Conservation (phyloP, 1,140 invertebrate species). For the Rhopalosiphum padi region DNA sequence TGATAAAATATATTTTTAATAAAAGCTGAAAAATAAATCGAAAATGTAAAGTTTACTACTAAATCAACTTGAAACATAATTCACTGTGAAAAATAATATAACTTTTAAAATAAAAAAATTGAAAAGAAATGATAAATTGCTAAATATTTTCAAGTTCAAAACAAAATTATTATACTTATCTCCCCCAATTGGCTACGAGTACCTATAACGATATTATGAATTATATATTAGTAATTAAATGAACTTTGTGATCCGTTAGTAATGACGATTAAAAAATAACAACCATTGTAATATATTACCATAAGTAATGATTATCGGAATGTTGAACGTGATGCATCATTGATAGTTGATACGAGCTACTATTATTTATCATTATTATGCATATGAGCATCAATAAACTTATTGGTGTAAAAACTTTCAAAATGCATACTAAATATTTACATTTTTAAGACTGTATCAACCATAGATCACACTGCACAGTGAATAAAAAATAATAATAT, state of each 20-base stretch:
- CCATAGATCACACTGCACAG: background rate
- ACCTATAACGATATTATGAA: background rate
- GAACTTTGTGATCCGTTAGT: background rate
- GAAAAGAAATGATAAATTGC: background rate
- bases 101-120: background rate
- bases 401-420: background rate
- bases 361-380: background rate
- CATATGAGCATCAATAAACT: background rate
- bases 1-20: background rate
- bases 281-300: background rate
- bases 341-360: background rate
- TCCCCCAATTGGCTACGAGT: background rate
- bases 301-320: slow-evolving; percentile 1
- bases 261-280: background rate
- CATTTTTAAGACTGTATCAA: background rate
- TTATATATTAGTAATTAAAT: background rate
- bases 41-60: background rate
- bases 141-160: background rate
- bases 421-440: background rate
- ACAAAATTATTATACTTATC: background rate
- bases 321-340: background rate
- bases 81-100: background rate
- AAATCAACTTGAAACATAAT: background rate
- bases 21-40: background rate
- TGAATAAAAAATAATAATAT: background rate